Base-by-base conservation (phyloP, 1,140 invertebrate genomes). In the Globodera ellingtonae region DNA sequence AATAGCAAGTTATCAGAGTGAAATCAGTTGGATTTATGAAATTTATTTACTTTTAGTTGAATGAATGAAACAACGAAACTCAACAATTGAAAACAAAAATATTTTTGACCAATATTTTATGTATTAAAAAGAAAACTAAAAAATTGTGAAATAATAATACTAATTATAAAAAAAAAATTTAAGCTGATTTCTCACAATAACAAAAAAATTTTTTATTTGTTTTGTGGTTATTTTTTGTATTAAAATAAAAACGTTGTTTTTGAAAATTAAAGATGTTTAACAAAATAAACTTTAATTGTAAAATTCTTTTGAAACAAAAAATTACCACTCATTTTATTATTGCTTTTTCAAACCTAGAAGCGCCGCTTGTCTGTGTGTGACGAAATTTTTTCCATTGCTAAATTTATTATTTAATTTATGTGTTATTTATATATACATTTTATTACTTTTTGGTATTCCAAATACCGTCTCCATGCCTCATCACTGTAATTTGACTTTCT, bases 381-480 rank as follows among this genome's bases (percentile, higher is more conserved):
- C 78, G 78, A 10, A 66, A 79, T 65, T 79, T 79, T 65, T 69
- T 65, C 78, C 78, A 79, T 79, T 79, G 78, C 78, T 79, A 15
- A 47, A 52, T 71, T 6, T 6, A 13, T 13, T 18, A 78, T 67
- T 24, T 35, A 7, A 8, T 79, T n/a, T 21, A 5, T 48, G 73
- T 56, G 44, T 18, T 8, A 50, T 76, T 46, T 35, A 35, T 2
- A 35, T 35, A 24, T 35, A 35, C 35, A 15, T 15, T 15, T 81
- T 35, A 65, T 3, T 9, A 89, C 87, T 81, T 88, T 88, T 77
- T 88, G 87, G 56, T 88, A 88, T 78, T 88, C 88, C 75, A 84
- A 82, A 77, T 88, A 88, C 52, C 87, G 82, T 52, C 86, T 70
- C 86, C 87, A 88, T 7, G 87, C 87, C 81, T 88, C 87, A 78